A percentile compares a stretch with the other conserved stretches of the same genome.
Conservation (phyloP, 1,140 invertebrate genomes). For the Bursaphelenchus mucronatus region DNA sequence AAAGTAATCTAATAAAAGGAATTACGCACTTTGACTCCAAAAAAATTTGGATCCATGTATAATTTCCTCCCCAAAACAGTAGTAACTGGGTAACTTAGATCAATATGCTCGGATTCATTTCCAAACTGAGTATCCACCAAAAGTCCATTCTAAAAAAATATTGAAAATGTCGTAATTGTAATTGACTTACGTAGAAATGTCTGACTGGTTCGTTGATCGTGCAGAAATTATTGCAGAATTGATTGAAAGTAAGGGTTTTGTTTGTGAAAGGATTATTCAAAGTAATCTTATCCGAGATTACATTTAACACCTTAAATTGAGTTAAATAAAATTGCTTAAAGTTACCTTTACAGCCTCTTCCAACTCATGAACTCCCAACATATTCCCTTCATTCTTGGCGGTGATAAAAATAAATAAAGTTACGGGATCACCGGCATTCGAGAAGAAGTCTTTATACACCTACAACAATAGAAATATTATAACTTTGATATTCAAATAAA, state of each 20-base stretch:
- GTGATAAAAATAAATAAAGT: conserved; percentile 53
- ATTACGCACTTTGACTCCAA: conserved; percentile 51
- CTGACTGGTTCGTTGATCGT: conserved; percentile 57
- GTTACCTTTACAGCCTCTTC: conserved; percentile 51
- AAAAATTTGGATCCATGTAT: conserved; percentile 60
- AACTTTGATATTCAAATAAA: conserved; percentile 9
- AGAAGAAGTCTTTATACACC: conserved; percentile 55
- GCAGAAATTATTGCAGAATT: conserved; percentile 58
- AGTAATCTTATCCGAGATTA: conserved; percentile 44
- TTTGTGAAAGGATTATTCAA: conserved; percentile 37
- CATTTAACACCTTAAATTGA: conserved; percentile 47
- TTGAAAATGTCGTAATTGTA: conserved; percentile 3
- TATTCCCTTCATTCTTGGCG: conserved; percentile 51
- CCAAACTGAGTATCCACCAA: conserved; percentile 44
- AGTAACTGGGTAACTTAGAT: conserved; percentile 58
- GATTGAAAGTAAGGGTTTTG: conserved; percentile 39
- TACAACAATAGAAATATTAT: conserved; percentile 27
- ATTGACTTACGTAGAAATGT: conserved; percentile 58
- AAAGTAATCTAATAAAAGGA: conserved; percentile 4
- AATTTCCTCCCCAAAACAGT: conserved; percentile 57
- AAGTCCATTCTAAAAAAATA: conserved; percentile 38
- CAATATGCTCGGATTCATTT: conserved; percentile 48
- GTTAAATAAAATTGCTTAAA: not conserved
- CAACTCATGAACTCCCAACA: conserved; percentile 52
- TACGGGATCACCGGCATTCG: conserved; percentile 56